phyloP scores from a whole-genome alignment of 2,797 vertebrate genomes.

The Zalophus californianus region DNA sequence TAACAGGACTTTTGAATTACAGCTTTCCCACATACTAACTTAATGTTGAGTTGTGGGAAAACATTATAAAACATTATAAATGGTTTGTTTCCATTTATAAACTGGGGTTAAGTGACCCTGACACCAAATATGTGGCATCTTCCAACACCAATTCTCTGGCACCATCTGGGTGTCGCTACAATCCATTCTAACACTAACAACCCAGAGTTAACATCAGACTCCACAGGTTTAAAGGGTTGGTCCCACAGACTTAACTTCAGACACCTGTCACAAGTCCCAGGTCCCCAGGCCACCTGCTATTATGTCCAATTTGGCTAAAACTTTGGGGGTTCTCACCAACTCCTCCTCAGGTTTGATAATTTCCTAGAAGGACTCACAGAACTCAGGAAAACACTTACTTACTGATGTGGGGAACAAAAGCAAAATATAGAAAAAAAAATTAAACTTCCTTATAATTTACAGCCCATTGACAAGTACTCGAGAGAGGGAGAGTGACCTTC shows the following conservation, averaged over 20 bases:
- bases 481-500: neutral
- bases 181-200: neutral
- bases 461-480: neutral
- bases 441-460: neutral
- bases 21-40: slow-evolving; percentile 10
- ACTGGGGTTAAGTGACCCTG: neutral
- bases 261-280: neutral
- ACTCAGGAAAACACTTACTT: slow-evolving; percentile 17
- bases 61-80: too few relatives aligned
- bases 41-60: neutral
- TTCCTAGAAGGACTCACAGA: slow-evolving; percentile 37
- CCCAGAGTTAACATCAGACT: neutral
- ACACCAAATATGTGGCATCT: slow-evolving; percentile 28
- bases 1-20: neutral
- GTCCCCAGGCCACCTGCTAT: neutral
- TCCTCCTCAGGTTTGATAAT: slow-evolving; percentile 15
- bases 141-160: slow-evolving; percentile 26
- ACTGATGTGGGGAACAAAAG: neutral
- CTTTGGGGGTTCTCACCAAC: neutral
- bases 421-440: neutral
- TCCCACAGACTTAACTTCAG: neutral
- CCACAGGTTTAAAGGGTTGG: slow-evolving; percentile 28
- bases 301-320: slow-evolving; percentile 15
- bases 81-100: slow-evolving; percentile 64
- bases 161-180: neutral